Evolutionary conservation across 1,140 invertebrate species (phyloP).

Genomic region (Phthorimaea operculella): DNA sequence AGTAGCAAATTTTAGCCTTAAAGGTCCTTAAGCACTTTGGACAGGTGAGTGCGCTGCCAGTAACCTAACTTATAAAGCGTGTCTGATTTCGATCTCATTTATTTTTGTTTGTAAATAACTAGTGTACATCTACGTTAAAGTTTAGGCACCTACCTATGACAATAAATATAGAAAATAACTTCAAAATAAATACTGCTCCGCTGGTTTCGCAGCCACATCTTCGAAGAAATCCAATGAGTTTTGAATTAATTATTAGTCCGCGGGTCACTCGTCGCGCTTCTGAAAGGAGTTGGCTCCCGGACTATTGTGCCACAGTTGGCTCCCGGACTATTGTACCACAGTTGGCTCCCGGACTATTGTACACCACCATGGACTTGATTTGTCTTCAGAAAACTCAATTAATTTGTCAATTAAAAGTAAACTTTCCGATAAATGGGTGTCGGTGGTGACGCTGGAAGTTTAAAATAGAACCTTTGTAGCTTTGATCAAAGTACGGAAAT

Average conservation of each 20-base stretch:
- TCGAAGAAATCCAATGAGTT: slow-evolving; percentile 46
- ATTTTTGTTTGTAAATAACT: too few relatives aligned
- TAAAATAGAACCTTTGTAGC: too few relatives aligned
- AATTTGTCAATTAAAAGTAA: slow-evolving; percentile 32
- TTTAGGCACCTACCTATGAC: too few relatives aligned
- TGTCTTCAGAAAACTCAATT: slow-evolving; percentile 48
- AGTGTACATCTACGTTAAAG: too few relatives aligned
- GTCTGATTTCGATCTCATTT: too few relatives aligned
- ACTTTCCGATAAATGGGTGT: slow-evolving; percentile 11
- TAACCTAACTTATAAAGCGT: too few relatives aligned
- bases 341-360: slow-evolving; percentile 33
- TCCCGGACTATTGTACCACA: slow-evolving; percentile 15
- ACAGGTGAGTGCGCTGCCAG: too few relatives aligned
- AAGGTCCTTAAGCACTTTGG: too few relatives aligned
- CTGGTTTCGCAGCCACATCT: slow-evolving; percentile 27
- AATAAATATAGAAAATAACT: too few relatives aligned
- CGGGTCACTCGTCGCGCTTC: slow-evolving; percentile 47
- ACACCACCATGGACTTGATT: slow-evolving; percentile 43
- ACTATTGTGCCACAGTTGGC: slow-evolving; percentile 26
- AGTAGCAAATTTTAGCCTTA: too few relatives aligned
- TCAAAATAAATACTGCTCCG: neutral
- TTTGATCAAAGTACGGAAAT: too few relatives aligned
- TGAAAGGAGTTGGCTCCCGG: slow-evolving; percentile 36
- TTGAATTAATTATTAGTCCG: slow-evolving; percentile 64
- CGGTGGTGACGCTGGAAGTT: neutral